Base-by-base conservation (phyloP, 1,140 invertebrate genomes). In the Drosophila repleta region DNA sequence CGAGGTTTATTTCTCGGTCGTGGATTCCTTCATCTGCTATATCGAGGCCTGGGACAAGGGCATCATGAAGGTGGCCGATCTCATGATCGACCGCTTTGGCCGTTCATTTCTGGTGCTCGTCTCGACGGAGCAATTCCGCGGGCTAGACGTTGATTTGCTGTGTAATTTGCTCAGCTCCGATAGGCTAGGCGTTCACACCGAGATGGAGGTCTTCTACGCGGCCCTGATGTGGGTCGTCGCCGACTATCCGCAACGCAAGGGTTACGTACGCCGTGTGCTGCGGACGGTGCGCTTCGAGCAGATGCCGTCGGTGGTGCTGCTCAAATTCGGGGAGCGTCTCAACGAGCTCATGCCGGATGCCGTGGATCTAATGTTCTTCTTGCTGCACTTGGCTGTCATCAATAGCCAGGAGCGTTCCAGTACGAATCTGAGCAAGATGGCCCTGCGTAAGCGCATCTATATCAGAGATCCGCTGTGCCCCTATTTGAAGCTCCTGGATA, bases 131-230 rank as follows among this genome's bases (percentile, higher is more conserved):
- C 48, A 53, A 1, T 69, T 7, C 55, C 6, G 8, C 4, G 2
- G 10, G 17, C 18, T 69, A 2, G 4, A 18, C 15, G 24, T 62
- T 0, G 15, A 37, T 11, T 11, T 37, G 15, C 6, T 70, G 7
- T 53, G 48, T 29, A 10, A n/a, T 0, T 20, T 55, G 11, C 24
- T 70, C 4, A 10, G 41, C n/a, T 24, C 10, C 6, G 52, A 64
- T 39, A 17, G 0, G 6, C 21, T 70, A 4, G 8, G 3, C 18
- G 51, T 70, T 2, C 51, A 70, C 11, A 17, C 51, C 1, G 67
- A 70, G 21, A 18, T 70, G 15, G 67, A 70, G 51, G 67, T 64
- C 13, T 56, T 70, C 17, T 70, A 64, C 49, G 60, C 67, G 10
- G 49, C 43, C 1, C 1, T 49, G 2, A 0, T 64, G 3, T 70